These are phyloP conservation scores for Wiebesia pumilae DNA, from an alignment of 1,140 invertebrate genomes.

Conservation along the genomic window DNA sequence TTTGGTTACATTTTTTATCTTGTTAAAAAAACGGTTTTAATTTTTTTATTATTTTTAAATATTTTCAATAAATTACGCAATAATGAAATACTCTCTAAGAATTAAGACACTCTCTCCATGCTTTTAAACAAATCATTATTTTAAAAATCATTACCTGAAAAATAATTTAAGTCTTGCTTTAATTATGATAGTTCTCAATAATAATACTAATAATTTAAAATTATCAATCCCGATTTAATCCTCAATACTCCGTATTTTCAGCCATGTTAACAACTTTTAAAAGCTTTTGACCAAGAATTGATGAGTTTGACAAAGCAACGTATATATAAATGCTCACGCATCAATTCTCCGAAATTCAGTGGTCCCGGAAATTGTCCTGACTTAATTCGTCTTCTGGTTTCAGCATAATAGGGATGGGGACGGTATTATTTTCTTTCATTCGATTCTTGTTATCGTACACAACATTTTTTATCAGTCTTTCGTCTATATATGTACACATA, in stretches of 20 bases:
- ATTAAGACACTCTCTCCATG: too few species aligned
- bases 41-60: too few species aligned
- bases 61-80: too few species aligned
- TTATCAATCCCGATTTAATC: background rate
- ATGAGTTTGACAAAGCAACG: constrained; percentile 3
- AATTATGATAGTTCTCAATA: too few species aligned
- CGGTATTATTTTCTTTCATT: background rate
- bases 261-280: background rate
- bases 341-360: constrained; percentile 23
- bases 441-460: background rate
- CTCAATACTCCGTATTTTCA: background rate
- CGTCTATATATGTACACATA: background rate
- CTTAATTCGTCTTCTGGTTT: background rate
- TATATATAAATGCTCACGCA: background rate
- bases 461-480: constrained; percentile 5
- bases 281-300: background rate
- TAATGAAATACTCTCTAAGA: too few species aligned
- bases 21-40: too few species aligned
- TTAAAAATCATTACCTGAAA: too few species aligned
- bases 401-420: background rate
- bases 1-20: too few species aligned
- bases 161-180: too few species aligned
- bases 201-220: background rate
- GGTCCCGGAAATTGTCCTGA: constrained; percentile 27
- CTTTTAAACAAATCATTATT: too few species aligned